phyloP scores from a whole-genome alignment of 2,888 invertebrate genomes.

The Brachylomia viminalis region DNA sequence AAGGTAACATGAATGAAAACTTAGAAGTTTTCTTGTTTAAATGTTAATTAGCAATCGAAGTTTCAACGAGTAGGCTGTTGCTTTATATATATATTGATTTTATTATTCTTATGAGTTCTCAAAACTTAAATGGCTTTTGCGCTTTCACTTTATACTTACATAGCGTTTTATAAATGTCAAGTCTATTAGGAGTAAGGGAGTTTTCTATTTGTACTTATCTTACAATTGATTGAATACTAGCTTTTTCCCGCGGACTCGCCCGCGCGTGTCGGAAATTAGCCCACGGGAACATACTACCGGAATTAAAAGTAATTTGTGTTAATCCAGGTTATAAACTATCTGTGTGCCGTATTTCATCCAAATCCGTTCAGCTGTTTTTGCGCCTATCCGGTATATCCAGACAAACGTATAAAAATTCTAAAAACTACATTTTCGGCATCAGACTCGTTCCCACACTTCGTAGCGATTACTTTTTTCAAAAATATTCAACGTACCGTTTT shows the following conservation, averaged over 20 bases:
- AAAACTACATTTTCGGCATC: background rate
- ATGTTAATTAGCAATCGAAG: conserved; percentile 48
- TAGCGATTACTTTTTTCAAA: background rate
- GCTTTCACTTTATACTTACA: background rate
- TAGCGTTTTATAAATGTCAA: background rate
- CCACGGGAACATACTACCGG: background rate
- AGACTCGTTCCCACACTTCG: background rate
- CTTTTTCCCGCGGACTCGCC: background rate
- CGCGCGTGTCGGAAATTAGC: background rate
- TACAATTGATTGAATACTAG: background rate
- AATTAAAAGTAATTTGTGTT: background rate
- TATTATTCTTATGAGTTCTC: conserved; percentile 12
- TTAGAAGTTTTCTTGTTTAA: conserved; percentile 44
- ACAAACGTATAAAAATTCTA: background rate
- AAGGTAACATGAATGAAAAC: conserved; percentile 16
- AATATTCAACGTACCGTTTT: background rate
- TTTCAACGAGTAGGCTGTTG: conserved; percentile 16
- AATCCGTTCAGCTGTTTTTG: background rate
- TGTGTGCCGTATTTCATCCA: background rate
- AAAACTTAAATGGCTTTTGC: conserved; percentile 10
- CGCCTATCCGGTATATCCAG: background rate
- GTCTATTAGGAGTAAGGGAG: background rate
- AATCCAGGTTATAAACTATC: background rate
- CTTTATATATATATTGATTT: conserved; percentile 39
- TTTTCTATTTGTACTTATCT: conserved; percentile 10